Evolutionary conservation across 2,113 vertebrate species (phyloP), one percentile per base, ranked within the genome.

Genomic region (Takifugu bimaculatus): DNA sequence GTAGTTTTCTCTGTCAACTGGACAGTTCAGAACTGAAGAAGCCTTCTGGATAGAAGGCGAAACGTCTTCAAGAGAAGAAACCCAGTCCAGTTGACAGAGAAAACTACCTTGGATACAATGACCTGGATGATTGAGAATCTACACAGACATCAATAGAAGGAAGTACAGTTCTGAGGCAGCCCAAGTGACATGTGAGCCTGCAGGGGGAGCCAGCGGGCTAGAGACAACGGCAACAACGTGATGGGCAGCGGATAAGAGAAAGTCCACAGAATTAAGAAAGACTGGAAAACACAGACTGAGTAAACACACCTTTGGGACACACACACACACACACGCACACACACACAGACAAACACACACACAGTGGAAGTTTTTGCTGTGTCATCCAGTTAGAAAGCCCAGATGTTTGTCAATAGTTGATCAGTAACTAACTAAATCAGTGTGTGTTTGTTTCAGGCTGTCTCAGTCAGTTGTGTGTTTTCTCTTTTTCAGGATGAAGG

Each of bases 251-350:
- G 12, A 35, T 6, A 27, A 49, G 32, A 28, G 20, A 53, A 29
- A 60, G 66, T 74, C 57, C 35, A 58, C 59, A 56, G 2, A 26
- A 56, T 86, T 76, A 3, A 26, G 79, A 39, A 81, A 86, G 67
- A 68, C 0, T 26, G 35, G 68, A 84, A 76, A 78, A 28, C 72
- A 52, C 79, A 58, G 32, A 0, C 62, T 80, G 72, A 62, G 65
- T 61, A 74, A 86, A 84, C 70, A 65, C 29, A 82, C 77, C 79
- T 82, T 82, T 82, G 64, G 11, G 32, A 77, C 69, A n/a, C n/a
- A 53, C 12, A 50, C 14, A 52, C 50, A 45, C 39, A 49, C 63
- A 32, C 45, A 56, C 47, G 43, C 25, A 50, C 65, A 50, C 57
- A 68, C 51, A 55, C 67, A 35, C 20, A 20, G 20, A 20, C 20